Conservation (phyloP, 2,797 vertebrate species). For the Pseudopleuronectes americanus region DNA sequence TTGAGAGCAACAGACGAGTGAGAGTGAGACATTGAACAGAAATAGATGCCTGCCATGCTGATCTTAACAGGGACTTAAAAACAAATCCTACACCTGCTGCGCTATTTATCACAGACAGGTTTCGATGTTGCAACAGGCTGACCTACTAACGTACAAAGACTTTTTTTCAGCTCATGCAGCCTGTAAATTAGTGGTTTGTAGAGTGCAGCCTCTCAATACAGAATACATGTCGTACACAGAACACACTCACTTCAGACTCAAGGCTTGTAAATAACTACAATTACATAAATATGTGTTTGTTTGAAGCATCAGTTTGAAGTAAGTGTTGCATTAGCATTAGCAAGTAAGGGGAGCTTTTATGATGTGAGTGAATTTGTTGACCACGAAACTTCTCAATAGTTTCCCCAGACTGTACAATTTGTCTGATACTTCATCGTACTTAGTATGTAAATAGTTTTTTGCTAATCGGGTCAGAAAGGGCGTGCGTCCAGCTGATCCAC, state of each 20-base stretch:
- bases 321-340: neutral
- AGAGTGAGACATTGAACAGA: conserved; percentile 35
- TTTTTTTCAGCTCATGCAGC: neutral
- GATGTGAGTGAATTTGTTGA: neutral
- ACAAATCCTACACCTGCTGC: conserved; percentile 60
- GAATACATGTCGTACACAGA: neutral
- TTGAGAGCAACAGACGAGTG: neutral
- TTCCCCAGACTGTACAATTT: neutral
- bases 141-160: conserved; percentile 16
- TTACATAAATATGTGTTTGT: no score
- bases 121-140: conserved; percentile 19
- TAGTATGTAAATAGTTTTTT: neutral
- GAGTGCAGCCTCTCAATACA: neutral
- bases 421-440: neutral
- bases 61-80: conserved; percentile 45
- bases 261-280: no score
- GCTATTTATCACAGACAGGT: conserved; percentile 28
- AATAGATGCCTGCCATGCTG: conserved; percentile 38
- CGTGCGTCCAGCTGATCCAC: conserved; percentile 41
- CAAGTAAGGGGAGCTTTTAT: conserved; percentile 4
- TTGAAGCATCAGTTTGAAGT: neutral
- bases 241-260: no score
- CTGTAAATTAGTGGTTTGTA: neutral
- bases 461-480: conserved; percentile 15
- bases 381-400: neutral